A percentile compares a stretch with the other conserved stretches of the same genome.
phyloP scores from a whole-genome alignment of 64 coral and sea anemone species.

The Pocillopora damicornis region DNA sequence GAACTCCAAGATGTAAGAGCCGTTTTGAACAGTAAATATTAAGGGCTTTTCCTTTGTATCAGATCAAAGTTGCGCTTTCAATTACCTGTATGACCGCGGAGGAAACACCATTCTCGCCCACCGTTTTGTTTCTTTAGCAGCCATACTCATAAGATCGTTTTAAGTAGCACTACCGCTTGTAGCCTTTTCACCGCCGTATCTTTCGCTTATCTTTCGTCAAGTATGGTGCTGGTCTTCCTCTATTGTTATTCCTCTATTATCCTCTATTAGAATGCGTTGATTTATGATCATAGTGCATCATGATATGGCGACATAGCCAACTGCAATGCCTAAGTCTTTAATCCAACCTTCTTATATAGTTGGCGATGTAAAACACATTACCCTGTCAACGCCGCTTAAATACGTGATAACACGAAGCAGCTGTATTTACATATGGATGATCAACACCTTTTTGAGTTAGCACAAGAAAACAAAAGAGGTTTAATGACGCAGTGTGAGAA shows the following conservation, averaged over 20 bases:
- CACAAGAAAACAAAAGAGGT: neutral
- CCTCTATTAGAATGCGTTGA: too few relatives aligned
- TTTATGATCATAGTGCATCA: too few relatives aligned
- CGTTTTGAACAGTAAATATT: too few relatives aligned
- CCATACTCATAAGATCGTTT: neutral
- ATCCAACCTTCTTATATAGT: neutral
- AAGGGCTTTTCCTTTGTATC: too few relatives aligned
- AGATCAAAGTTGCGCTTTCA: neutral
- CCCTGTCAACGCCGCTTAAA: neutral
- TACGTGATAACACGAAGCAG: neutral
- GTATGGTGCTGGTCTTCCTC: too few relatives aligned
- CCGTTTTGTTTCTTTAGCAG: neutral
- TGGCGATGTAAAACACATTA: neutral
- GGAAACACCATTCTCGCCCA: neutral
- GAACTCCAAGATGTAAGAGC: too few relatives aligned
- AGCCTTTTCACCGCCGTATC: neutral
- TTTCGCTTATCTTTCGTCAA: too few relatives aligned
- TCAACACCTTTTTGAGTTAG: constrained; percentile 1
- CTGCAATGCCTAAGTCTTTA: neutral
- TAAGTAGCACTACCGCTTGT: neutral
- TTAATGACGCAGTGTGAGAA: neutral
- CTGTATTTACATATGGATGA: neutral
- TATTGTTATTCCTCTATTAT: too few relatives aligned
- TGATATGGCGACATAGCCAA: too few relatives aligned
- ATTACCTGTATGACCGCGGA: neutral